Base-by-base conservation (phyloP, 2,888 invertebrate genomes). In the Malthinus flaveolus region DNA sequence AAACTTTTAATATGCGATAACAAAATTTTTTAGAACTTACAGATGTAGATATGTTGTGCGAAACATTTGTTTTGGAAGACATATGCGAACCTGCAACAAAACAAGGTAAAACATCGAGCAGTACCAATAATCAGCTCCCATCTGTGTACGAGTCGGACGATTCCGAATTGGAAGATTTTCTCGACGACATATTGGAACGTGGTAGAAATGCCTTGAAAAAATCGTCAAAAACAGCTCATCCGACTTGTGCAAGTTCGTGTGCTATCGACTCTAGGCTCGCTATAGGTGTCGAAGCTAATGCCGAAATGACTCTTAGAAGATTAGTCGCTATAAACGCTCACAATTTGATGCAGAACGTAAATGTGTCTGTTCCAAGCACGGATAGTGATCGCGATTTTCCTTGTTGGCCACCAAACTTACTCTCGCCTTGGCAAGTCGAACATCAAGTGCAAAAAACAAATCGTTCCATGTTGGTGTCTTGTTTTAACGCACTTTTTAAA, bases 121-220 rank as follows among this genome's bases (percentile, higher is more conserved):
- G 46, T 53, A 55, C 42, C 1, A 80, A 78, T 58, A 78, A 79
- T 36, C 79, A 78, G 62, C 73, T 90, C 44, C 87, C 88, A 0
- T 89, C 89, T 11, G 82, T 91, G 9, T 85, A 87, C 33, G 92
- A 92, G 73, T 90, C 90, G 0, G 92, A 92, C 62, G 92, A 92
- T 71, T 90, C 90, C 0, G 92, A 92, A 68, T 82, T 89, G 1
- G 92, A 92, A 71, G 91, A 91, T 66, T 86, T 90, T 60, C 78
- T 90, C 0, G 90, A 89, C 63, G 87, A 87, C 66, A 84, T 87
- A 63, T 76, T 86, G 7, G 87, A 87, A 71, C 80, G 84, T 42
- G 83, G 83, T 3, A 81, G 82, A 63, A 84, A 83, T 56, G 81
- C 85, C 60, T 81, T 87, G 12, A 70, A 71, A 39, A 72, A 71